phyloP scores from a whole-genome alignment of 2,113 vertebrate species.

The Raja brachyura region DNA sequence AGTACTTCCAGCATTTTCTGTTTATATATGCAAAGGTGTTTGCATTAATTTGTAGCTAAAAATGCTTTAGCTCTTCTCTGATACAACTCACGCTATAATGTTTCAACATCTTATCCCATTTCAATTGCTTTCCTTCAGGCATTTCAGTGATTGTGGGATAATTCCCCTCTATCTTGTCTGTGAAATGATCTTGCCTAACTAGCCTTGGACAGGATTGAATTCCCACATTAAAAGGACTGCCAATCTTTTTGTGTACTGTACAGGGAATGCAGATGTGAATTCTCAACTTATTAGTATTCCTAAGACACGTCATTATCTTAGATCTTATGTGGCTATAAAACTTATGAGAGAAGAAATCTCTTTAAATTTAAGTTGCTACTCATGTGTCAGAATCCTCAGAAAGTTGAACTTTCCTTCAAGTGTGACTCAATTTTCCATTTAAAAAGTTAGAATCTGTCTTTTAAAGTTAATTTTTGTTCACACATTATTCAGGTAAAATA shows the following conservation, averaged over 20 bases:
- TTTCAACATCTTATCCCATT: neutral
- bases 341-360: slow-evolving; percentile 7
- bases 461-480: neutral
- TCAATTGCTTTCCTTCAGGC: slow-evolving; percentile 4
- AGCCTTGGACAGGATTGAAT: neutral
- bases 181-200: too few relatives aligned
- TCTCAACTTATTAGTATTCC: neutral
- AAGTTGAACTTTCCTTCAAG: neutral
- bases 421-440: neutral
- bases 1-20: too few relatives aligned
- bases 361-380: neutral
- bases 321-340: slow-evolving; percentile 19
- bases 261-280: neutral
- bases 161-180: neutral
- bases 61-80: neutral
- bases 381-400: neutral
- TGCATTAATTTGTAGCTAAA: neutral
- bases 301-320: neutral
- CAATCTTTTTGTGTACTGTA: neutral
- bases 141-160: neutral
- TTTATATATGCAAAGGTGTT: too few relatives aligned
- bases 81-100: neutral
- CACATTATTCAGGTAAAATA: neutral
- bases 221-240: slow-evolving; percentile 10
- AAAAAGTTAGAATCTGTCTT: neutral